phyloP scores from a whole-genome alignment of 2,113 vertebrate species.

The Ictidomys tridecemlineatus region DNA sequence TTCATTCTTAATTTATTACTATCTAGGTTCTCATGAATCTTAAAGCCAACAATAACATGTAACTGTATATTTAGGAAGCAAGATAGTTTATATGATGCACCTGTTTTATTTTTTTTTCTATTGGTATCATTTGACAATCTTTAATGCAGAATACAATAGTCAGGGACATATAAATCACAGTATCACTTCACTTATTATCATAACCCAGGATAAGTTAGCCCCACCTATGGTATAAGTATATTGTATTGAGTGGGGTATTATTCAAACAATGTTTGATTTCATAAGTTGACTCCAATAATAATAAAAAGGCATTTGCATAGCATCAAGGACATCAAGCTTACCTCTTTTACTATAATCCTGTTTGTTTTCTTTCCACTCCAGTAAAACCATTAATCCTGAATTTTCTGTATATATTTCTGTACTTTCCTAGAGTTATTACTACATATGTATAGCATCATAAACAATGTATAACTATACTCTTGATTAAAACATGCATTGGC shows the following conservation, averaged over 20 bases:
- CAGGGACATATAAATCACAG: background rate
- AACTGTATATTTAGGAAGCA: background rate
- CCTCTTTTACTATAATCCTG: background rate
- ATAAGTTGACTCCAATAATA: background rate
- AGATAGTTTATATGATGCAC: background rate
- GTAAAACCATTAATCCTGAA: background rate
- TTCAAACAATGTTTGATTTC: background rate
- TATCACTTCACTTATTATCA: background rate
- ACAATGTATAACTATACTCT: background rate
- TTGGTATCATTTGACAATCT: background rate
- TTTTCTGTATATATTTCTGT: background rate
- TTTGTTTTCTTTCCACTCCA: background rate
- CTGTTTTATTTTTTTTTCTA: background rate
- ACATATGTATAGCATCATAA: background rate
- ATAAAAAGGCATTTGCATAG: background rate
- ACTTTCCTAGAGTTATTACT: background rate
- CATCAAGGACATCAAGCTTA: background rate
- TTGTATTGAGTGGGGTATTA: background rate
- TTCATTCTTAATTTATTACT: background rate
- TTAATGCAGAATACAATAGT: background rate
- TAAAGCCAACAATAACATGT: background rate
- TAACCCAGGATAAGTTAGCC: background rate
- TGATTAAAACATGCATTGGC: background rate
- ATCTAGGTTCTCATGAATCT: background rate
- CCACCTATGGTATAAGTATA: background rate